Percentiles rank a stretch among this genome's conserved stretches.
Evolutionary conservation across 2,797 vertebrate genomes (phyloP).

Genomic region (Apogon talboti): DNA sequence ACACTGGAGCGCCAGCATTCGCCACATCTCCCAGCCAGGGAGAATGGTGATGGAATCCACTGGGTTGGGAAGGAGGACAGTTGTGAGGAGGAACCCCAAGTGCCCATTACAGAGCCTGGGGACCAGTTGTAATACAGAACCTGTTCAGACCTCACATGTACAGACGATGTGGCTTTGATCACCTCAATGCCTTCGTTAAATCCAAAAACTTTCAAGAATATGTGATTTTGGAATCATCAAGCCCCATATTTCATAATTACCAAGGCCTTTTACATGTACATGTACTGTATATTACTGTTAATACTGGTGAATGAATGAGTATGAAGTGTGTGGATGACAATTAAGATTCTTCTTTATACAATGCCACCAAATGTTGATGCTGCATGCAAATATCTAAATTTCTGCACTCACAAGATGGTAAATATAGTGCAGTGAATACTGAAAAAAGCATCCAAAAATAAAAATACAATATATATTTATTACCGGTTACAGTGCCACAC

Average conservation of each 20-base stretch:
- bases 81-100: constrained; percentile 81
- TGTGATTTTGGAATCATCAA: constrained; percentile 58
- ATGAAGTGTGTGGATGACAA: constrained; percentile 34
- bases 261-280: constrained; percentile 77
- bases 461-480: constrained; percentile 19
- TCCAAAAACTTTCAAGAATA: constrained; percentile 56
- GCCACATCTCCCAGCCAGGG: constrained; percentile 73
- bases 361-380: constrained; percentile 62
- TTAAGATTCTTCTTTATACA: constrained; percentile 41
- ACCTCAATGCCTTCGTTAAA: constrained; percentile 83
- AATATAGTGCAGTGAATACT: constrained; percentile 22
- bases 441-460: constrained; percentile 31
- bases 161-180: constrained; percentile 79
- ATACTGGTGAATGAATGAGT: constrained; percentile 53
- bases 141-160: constrained; percentile 69
- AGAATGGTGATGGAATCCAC: constrained; percentile 87
- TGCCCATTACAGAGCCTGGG: constrained; percentile 75
- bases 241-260: constrained; percentile 67
- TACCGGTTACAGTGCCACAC: constrained; percentile 15
- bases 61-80: constrained; percentile 91
- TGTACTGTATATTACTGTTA: constrained; percentile 70
- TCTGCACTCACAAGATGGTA: constrained; percentile 54
- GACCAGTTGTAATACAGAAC: constrained; percentile 73
- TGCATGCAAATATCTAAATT: constrained; percentile 71
- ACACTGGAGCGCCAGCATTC: constrained; percentile 84